These are phyloP conservation scores for Hippopotamus amphibius DNA, from an alignment of 2,113 vertebrate species.

Conservation along the genomic window DNA sequence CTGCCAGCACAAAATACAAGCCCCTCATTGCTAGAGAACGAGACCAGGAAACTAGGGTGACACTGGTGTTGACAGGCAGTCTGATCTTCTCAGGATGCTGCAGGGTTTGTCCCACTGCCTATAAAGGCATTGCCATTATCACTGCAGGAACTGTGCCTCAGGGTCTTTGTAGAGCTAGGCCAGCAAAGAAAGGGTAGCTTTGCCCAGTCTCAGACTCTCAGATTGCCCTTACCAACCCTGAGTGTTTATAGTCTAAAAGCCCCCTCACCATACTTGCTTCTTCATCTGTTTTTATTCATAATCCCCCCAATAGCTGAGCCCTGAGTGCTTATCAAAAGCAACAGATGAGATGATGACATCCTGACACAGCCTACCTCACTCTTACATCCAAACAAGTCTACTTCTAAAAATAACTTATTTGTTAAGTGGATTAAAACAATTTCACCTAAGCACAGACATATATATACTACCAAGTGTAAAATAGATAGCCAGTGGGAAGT, in stretches of 20 bases:
- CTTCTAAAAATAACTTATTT: not conserved
- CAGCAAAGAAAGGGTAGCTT: not conserved
- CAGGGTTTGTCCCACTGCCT: not conserved
- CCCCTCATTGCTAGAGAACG: not conserved
- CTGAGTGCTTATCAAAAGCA: not conserved
- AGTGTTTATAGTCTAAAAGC: not conserved
- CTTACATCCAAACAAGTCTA: not conserved
- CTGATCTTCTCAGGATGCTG: not conserved
- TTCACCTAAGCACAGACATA: not conserved
- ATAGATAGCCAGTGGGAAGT: no score
- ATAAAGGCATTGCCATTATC: not conserved
- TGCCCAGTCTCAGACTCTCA: not conserved
- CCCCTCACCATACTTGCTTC: not conserved
- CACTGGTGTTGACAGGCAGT: not conserved
- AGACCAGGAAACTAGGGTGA: not conserved
- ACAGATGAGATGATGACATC: not conserved
- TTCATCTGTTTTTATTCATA: not conserved
- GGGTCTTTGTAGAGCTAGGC: not conserved
- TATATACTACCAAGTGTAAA: no score
- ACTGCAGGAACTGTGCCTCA: not conserved
- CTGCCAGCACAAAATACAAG: not conserved
- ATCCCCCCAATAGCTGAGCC: not conserved
- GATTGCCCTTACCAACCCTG: not conserved
- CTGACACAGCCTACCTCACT: not conserved
- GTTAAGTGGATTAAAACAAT: not conserved